These are phyloP conservation scores for Spea hammondii DNA, from an alignment of 2,797 vertebrate genomes.

Conservation along the genomic window DNA sequence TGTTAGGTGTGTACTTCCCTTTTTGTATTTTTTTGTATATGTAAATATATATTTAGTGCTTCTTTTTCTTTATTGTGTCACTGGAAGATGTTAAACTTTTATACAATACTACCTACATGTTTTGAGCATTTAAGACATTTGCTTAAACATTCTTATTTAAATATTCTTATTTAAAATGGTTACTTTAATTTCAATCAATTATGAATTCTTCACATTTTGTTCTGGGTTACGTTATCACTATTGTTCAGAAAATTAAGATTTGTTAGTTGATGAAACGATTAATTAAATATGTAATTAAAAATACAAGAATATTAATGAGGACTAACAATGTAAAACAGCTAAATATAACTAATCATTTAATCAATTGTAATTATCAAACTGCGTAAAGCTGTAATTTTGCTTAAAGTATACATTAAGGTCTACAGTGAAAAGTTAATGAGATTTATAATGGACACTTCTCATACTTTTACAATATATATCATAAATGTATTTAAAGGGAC, in stretches of 20 bases:
- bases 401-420: not conserved
- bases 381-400: not conserved
- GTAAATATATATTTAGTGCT: too few species aligned
- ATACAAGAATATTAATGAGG: constrained; percentile 1
- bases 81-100: too few species aligned
- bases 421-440: too few species aligned
- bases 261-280: constrained; percentile 2
- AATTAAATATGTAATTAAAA: constrained; percentile 12
- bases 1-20: too few species aligned
- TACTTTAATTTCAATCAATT: constrained; percentile 2
- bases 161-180: not conserved
- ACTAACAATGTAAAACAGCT: not conserved
- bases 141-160: not conserved
- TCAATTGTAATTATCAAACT: not conserved
- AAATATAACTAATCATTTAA: constrained; percentile 7
- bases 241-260: not conserved
- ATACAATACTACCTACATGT: too few species aligned
- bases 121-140: not conserved
- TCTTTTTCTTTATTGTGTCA: too few species aligned
- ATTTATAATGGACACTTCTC: too few species aligned
- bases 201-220: not conserved
- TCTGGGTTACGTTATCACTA: not conserved
- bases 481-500: too few species aligned
- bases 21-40: too few species aligned
- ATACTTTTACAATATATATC: too few species aligned